Evolutionary conservation across 2,797 vertebrate species (phyloP).

Genomic region (Bradypodion pumilum): DNA sequence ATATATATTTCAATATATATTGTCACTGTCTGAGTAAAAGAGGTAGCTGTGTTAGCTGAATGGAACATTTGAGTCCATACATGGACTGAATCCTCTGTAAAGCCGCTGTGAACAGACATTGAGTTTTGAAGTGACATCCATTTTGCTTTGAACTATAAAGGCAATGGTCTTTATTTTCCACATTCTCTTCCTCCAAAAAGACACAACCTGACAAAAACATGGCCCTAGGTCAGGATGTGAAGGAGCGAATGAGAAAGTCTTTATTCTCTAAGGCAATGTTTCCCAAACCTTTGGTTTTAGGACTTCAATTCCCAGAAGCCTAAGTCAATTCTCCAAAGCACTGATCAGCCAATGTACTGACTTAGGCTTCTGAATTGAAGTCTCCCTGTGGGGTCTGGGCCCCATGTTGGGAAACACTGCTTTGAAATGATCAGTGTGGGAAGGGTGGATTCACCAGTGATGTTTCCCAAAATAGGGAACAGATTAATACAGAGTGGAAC

Average conservation of each 20-base stretch:
- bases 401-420: too few species aligned
- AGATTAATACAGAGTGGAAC: conserved; percentile 61
- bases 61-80: too few species aligned
- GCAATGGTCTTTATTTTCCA: not conserved
- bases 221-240: conserved; percentile 20
- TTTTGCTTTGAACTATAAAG: not conserved
- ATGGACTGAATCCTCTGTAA: too few species aligned
- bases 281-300: too few species aligned
- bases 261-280: conserved; percentile 39
- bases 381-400: too few species aligned
- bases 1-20: too few species aligned
- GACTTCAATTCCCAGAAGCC: too few species aligned
- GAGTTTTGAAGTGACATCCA: not conserved
- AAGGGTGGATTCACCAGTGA: not conserved
- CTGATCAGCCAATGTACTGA: too few species aligned
- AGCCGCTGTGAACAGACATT: not conserved
- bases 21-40: too few species aligned
- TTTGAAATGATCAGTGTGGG: conserved; percentile 40
- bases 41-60: too few species aligned
- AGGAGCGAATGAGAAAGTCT: conserved; percentile 17
- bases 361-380: too few species aligned
- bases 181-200: not conserved
- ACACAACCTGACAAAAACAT: conserved; percentile 12
- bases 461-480: conserved; percentile 26
- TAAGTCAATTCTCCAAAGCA: too few species aligned